A percentile compares a stretch with the other conserved stretches of the same genome.
Conservation (phyloP, 2,113 vertebrate species). For the Sigmodon hispidus region DNA sequence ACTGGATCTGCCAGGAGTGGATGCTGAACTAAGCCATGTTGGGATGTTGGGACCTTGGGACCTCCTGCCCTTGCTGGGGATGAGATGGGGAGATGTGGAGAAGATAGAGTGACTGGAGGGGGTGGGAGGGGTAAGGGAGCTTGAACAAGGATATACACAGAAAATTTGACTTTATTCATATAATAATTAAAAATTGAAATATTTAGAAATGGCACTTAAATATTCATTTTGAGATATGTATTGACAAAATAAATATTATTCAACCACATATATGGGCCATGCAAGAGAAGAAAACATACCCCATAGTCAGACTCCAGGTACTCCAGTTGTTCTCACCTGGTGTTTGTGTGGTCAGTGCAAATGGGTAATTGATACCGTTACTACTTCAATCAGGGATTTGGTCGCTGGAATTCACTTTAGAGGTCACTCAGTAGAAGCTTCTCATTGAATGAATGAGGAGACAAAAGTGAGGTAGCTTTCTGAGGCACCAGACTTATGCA, state of each 20-base stretch:
- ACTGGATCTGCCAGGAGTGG: too few relatives aligned
- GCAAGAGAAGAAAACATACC: conserved; percentile 9
- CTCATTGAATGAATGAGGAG: conserved; percentile 34
- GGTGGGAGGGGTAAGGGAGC: too few relatives aligned
- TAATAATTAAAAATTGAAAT: background rate
- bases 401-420: background rate
- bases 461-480: background rate
- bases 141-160: too few relatives aligned
- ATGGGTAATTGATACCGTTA: background rate
- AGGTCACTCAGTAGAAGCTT: conserved; percentile 21
- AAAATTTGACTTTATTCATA: too few relatives aligned
- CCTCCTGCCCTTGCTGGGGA: too few relatives aligned
- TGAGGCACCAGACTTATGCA: background rate
- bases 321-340: background rate
- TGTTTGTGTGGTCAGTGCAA: background rate
- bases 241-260: conserved; percentile 21
- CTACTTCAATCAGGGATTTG: background rate
- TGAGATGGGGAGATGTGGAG: too few relatives aligned
- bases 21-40: too few relatives aligned
- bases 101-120: too few relatives aligned
- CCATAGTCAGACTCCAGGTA: background rate
- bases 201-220: conserved; percentile 20
- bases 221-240: background rate
- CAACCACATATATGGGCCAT: background rate
- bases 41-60: too few relatives aligned